phyloP scores from a whole-genome alignment of 2,888 invertebrate genomes.

The Reticulitermes lucifugus region DNA sequence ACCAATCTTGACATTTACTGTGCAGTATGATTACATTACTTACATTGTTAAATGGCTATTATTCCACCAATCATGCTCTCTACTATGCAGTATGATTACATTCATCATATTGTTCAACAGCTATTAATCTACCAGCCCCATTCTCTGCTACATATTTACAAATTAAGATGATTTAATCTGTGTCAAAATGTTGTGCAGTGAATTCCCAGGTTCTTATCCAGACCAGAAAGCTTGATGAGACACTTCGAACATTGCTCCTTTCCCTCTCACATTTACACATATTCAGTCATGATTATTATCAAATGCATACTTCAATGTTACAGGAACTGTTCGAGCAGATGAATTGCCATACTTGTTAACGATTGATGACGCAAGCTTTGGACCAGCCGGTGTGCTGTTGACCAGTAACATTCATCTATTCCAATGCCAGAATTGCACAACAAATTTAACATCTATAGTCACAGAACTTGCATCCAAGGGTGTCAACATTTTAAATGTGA shows the following conservation, averaged over 20 bases:
- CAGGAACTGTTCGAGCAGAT: slow-evolving; percentile 61
- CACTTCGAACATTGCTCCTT: too few relatives aligned
- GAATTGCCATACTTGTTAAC: slow-evolving; percentile 60
- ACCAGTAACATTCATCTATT: slow-evolving; percentile 55
- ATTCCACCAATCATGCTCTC: too few relatives aligned
- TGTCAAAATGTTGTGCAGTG: too few relatives aligned
- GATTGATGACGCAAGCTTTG: slow-evolving; percentile 61
- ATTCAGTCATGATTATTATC: neutral
- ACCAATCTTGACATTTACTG: neutral
- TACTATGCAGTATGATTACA: too few relatives aligned
- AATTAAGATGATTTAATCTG: too few relatives aligned
- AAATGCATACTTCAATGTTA: slow-evolving; percentile 12
- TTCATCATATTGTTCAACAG: neutral
- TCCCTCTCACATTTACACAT: too few relatives aligned
- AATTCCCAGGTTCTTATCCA: too few relatives aligned
- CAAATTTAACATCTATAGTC: slow-evolving; percentile 59
- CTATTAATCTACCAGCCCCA: neutral
- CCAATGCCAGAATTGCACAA: slow-evolving; percentile 53
- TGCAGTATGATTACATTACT: neutral
- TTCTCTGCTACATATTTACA: neutral
- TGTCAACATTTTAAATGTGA: slow-evolving; percentile 59
- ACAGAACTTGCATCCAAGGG: slow-evolving; percentile 58
- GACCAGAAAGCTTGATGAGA: too few relatives aligned
- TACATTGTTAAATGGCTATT: too few relatives aligned
- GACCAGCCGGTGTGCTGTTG: slow-evolving; percentile 59